Evolutionary conservation across 2,888 invertebrate genomes (phyloP).

Genomic region (Xanthostigma xanthostigma): DNA sequence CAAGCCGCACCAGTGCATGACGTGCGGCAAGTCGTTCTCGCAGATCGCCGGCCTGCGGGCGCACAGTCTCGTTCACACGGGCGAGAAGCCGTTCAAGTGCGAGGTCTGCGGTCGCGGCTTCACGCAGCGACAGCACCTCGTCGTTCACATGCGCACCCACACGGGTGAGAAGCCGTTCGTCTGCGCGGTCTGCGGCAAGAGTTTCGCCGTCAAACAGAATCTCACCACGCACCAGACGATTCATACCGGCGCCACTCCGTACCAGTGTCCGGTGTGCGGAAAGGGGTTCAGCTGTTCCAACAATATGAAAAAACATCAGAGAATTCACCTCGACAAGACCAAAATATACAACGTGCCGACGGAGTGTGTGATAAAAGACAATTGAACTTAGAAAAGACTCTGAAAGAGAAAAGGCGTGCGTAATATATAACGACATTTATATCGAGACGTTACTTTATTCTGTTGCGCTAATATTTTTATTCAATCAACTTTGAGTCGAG

Average conservation of each 20-base stretch:
- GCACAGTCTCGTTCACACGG: conserved; percentile 88
- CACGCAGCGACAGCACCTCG: conserved; percentile 56
- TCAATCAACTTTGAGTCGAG: too few relatives aligned
- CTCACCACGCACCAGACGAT: conserved; percentile 88
- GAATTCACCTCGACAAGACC: too few relatives aligned
- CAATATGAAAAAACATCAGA: too few relatives aligned
- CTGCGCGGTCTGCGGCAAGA: conserved; percentile 73
- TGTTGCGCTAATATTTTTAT: too few relatives aligned
- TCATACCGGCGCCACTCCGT: conserved; percentile 36
- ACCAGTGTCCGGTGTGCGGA: neutral
- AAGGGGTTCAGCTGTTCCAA: neutral
- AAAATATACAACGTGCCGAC: too few relatives aligned
- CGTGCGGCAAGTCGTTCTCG: conserved; percentile 77
- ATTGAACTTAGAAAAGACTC: too few relatives aligned
- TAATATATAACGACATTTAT: too few relatives aligned
- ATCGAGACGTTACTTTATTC: too few relatives aligned
- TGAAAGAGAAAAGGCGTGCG: too few relatives aligned
- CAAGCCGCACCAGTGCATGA: conserved; percentile 80
- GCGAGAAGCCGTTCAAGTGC: conserved; percentile 89
- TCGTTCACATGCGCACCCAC: conserved; percentile 76
- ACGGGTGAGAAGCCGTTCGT: conserved; percentile 85
- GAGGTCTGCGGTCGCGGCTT: conserved; percentile 91
- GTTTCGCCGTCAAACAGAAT: conserved; percentile 86
- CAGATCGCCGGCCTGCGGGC: conserved; percentile 84
- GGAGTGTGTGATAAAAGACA: too few relatives aligned